Conservation (phyloP, 2,888 invertebrate genomes). For the Drosophila recens region DNA sequence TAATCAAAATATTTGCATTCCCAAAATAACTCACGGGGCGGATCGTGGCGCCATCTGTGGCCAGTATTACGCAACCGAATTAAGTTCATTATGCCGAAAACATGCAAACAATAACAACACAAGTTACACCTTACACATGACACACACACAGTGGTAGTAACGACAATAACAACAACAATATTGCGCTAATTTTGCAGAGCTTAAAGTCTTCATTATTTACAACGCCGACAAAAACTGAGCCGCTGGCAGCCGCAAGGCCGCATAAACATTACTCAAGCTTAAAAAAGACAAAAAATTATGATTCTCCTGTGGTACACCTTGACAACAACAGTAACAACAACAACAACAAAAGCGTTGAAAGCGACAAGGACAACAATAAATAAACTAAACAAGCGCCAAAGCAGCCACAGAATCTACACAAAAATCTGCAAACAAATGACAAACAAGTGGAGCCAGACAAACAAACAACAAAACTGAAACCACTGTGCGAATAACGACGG, state of each 20-base stretch:
- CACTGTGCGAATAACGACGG: conserved; percentile 44
- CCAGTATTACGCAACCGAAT: conserved; percentile 58
- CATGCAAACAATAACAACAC: conserved; percentile 46
- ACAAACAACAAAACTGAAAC: conserved; percentile 69
- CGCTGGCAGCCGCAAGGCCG: conserved; percentile 68
- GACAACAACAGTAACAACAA: conserved; percentile 29
- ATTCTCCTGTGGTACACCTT: conserved; percentile 69
- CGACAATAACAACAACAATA: conserved; percentile 27
- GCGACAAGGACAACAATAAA: conserved; percentile 69
- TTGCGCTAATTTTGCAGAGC: conserved; percentile 75
- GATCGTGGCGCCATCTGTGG: conserved; percentile 29
- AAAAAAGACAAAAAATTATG: conserved; percentile 54
- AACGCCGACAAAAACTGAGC: conserved; percentile 70
- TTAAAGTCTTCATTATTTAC: conserved; percentile 82
- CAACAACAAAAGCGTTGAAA: conserved; percentile 36
- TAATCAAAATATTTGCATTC: conserved; percentile 56
- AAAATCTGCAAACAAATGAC: conserved; percentile 81
- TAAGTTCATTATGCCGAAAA: conserved; percentile 69
- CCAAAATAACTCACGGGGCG: conserved; percentile 17
- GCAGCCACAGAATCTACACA: conserved; percentile 80
- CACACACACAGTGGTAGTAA: conserved; percentile 18
- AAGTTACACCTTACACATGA: conserved; percentile 10
- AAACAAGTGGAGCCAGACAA: conserved; percentile 76
- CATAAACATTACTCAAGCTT: conserved; percentile 75
- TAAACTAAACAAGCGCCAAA: conserved; percentile 79